Evolutionary conservation across 1,140 invertebrate genomes (phyloP), one percentile per base, ranked within the genome.

Genomic region (Rhagoletis zephyria): DNA sequence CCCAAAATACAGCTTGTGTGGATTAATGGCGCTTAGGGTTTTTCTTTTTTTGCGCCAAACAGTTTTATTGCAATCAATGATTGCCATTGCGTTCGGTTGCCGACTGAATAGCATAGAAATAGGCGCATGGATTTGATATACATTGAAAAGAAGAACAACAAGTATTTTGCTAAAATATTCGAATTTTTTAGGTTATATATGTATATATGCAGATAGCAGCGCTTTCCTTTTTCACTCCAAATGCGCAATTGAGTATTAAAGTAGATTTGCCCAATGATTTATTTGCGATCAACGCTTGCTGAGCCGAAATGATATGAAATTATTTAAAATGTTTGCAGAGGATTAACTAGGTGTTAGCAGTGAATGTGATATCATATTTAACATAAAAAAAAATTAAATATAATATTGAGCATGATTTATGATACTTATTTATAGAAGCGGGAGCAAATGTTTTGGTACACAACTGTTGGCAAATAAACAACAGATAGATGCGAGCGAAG

Each of bases 201-300:
- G 61, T 63, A 63, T 56, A 63, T 1, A 63, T 63, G 42, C 7
- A 45, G 40, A 42, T 74, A 14, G 42, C 45, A 45, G 3, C 7
- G 67, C 67, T 48, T 40, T 74, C 67, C 14, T 1, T 63, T 16
- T n/a, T 10, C 67, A 74, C 16, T 45, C 12, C 42, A 74, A 74
- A 48, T 16, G 12, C 42, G 67, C 67, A 74, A 74, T 74, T 48
- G 40, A 74, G 67, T 12, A 74, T 48, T 74, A 74, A 74, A 74
- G 67, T 74, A 42, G 67, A 48, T 74, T 74, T 74, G 14, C 7
- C 16, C 45, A 74, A 74, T 74, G n/a, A 45, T 48, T 74, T 45
- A 74, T 74, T 74, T 74, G 67, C 16, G 67, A 45, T 74, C 67
- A 42, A 42, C 12, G 42, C 40, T 74, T 14, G 42, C 14, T 74